Percentiles rank a stretch among this genome's conserved stretches.
Conservation (phyloP, 2,888 invertebrate genomes). For the Pherbina coryleti region DNA sequence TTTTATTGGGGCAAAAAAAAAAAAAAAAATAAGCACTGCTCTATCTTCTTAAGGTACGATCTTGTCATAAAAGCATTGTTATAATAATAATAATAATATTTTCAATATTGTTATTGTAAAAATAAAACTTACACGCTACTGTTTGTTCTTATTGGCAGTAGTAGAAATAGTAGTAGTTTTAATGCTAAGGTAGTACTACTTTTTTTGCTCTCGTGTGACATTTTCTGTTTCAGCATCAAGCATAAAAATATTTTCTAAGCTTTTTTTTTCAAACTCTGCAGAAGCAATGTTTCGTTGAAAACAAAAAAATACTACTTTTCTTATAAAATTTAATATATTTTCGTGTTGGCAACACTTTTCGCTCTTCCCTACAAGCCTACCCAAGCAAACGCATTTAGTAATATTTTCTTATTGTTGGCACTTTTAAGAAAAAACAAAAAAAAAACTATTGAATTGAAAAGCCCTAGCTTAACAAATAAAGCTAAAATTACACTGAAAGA, state of each 20-base stretch:
- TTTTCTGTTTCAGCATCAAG: conserved; percentile 51
- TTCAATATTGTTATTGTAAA: conserved; percentile 29
- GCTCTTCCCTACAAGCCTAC: conserved; percentile 53
- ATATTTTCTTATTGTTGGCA: conserved; percentile 20
- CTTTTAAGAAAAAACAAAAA: conserved; percentile 20
- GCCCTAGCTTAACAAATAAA: conserved; percentile 18
- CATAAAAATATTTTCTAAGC: conserved; percentile 9
- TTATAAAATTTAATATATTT: neutral
- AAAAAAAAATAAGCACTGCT: neutral
- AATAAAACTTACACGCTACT: conserved; percentile 65
- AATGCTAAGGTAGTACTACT: conserved; percentile 31
- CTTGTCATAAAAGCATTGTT: neutral
- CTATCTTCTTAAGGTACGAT: neutral
- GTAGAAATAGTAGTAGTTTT: conserved; percentile 52
- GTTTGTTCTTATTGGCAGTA: conserved; percentile 70
- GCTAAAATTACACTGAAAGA: conserved; percentile 34
- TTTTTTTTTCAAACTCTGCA: conserved; percentile 24
- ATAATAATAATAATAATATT: neutral
- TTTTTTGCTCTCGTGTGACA: conserved; percentile 56
- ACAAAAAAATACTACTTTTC: neutral
- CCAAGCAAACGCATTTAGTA: conserved; percentile 59
- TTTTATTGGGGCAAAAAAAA: neutral
- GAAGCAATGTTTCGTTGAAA: conserved; percentile 16
- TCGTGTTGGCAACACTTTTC: conserved; percentile 21
- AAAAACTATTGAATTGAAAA: neutral